Percentiles rank a stretch among this genome's conserved stretches.
phyloP scores from a whole-genome alignment of 1,140 invertebrate species.

The Thaumetopoea pityocampa region DNA sequence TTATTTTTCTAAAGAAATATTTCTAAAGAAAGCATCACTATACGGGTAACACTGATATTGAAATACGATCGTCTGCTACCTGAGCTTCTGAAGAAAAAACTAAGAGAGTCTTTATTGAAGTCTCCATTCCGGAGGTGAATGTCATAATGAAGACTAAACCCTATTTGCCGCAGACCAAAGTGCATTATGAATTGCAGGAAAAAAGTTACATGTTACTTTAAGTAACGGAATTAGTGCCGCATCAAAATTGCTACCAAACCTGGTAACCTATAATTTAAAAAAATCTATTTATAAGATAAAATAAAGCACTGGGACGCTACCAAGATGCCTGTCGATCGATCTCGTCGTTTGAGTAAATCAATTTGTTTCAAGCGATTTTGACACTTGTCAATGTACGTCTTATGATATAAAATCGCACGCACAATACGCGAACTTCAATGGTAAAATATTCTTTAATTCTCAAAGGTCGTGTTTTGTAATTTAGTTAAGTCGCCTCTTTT shows the following conservation, averaged over 20 bases:
- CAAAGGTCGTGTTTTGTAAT: constrained; percentile 68
- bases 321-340: constrained; percentile 64
- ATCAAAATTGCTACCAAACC: constrained; percentile 66
- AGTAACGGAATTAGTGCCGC: constrained; percentile 27
- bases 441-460: constrained; percentile 64
- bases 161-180: constrained; percentile 48
- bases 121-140: constrained; percentile 19
- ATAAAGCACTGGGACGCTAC: constrained; percentile 62
- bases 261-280: constrained; percentile 73
- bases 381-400: constrained; percentile 50
- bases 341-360: constrained; percentile 62
- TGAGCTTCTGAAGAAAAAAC: constrained; percentile 37
- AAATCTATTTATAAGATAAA: constrained; percentile 74
- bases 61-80: constrained; percentile 30
- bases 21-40: constrained; percentile 8
- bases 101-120: constrained; percentile 47
- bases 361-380: constrained; percentile 47
- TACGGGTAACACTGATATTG: constrained; percentile 22
- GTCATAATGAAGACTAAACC: constrained; percentile 41
- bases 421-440: constrained; percentile 21
- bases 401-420: constrained; percentile 52
- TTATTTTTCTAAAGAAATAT: too few species aligned
- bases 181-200: constrained; percentile 35
- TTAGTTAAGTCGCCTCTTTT: constrained; percentile 71
- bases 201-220: constrained; percentile 32